A percentile compares a stretch with the other conserved stretches of the same genome.
Evolutionary conservation across 1,140 invertebrate genomes (phyloP).

Genomic region (Camponotus pennsylvanicus): DNA sequence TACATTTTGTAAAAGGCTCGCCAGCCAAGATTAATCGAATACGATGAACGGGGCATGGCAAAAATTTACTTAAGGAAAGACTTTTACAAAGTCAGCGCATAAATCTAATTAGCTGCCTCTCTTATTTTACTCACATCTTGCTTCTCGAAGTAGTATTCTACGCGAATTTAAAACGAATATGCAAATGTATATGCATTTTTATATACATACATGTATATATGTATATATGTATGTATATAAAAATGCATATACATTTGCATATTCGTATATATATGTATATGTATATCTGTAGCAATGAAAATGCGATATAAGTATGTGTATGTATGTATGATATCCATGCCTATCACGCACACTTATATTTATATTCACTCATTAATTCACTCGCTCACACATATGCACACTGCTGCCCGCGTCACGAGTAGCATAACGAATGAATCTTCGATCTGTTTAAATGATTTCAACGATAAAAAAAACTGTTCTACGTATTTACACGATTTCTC

Average conservation of each 20-base stretch:
- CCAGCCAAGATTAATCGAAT: constrained; percentile 43
- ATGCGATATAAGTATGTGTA: constrained; percentile 8
- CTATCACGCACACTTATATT: constrained; percentile 11
- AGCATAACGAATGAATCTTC: constrained; percentile 69
- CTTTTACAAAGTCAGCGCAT: constrained; percentile 70
- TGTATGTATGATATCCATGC: constrained; percentile 53
- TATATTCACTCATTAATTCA: too few species aligned
- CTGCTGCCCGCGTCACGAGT: constrained; percentile 72
- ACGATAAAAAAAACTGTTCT: constrained; percentile 74
- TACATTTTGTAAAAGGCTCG: constrained; percentile 74
- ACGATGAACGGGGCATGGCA: constrained; percentile 49
- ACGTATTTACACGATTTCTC: constrained; percentile 70
- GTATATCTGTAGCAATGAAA: constrained; percentile 56
- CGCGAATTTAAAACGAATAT: constrained; percentile 75
- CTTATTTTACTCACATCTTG: constrained; percentile 61
- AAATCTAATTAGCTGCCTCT: constrained; percentile 77
- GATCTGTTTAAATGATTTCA: constrained; percentile 66
- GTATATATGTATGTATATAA: constrained; percentile 44
- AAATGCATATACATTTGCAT: not conserved
- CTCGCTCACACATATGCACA: not conserved
- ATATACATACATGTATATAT: constrained; percentile 60
- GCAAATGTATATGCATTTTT: constrained; percentile 66
- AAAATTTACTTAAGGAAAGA: constrained; percentile 72
- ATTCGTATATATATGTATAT: constrained; percentile 28
- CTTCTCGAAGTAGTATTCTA: constrained; percentile 64